phyloP scores from a whole-genome alignment of 2,888 invertebrate genomes.

The Caenorhabditis sp. region DNA sequence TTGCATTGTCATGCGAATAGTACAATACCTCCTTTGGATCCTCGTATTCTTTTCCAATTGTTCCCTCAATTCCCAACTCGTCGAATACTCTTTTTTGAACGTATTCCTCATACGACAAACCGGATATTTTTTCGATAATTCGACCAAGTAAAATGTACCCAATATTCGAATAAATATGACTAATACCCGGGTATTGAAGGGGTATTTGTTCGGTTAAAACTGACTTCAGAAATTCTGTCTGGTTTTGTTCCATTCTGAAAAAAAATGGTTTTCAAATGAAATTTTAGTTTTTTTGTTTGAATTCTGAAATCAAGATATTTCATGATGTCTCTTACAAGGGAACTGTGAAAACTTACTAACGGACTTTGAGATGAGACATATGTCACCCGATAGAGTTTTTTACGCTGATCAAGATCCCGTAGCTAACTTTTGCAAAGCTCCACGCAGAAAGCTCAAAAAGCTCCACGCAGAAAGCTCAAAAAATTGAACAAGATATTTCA shows the following conservation, averaged over 20 bases:
- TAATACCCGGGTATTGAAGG: slow-evolving; percentile 32
- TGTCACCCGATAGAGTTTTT: too few relatives aligned
- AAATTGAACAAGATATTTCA: too few relatives aligned
- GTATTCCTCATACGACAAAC: slow-evolving; percentile 44
- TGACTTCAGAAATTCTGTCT: slow-evolving; percentile 44
- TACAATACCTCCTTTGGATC: slow-evolving; percentile 35
- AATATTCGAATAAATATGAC: slow-evolving; percentile 54
- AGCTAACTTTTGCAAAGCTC: too few relatives aligned
- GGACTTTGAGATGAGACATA: too few relatives aligned
- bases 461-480: too few relatives aligned
- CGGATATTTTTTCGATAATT: slow-evolving; percentile 51
- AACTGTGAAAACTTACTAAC: too few relatives aligned
- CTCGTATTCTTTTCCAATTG: slow-evolving; percentile 38
- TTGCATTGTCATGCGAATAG: slow-evolving; percentile 62
- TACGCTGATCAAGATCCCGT: too few relatives aligned
- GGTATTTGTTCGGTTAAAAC: slow-evolving; percentile 36
- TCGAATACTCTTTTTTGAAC: slow-evolving; percentile 31
- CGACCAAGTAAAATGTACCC: slow-evolving; percentile 55
- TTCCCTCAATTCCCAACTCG: slow-evolving; percentile 43
- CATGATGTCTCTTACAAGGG: too few relatives aligned
- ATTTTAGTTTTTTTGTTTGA: too few relatives aligned
- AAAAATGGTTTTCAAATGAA: too few relatives aligned
- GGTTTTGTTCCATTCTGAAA: slow-evolving; percentile 40
- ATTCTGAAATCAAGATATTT: too few relatives aligned
- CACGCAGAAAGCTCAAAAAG: too few relatives aligned